Base-by-base conservation (phyloP, 2,888 invertebrate species). In the Bursaphelenchus okinawaensis region DNA sequence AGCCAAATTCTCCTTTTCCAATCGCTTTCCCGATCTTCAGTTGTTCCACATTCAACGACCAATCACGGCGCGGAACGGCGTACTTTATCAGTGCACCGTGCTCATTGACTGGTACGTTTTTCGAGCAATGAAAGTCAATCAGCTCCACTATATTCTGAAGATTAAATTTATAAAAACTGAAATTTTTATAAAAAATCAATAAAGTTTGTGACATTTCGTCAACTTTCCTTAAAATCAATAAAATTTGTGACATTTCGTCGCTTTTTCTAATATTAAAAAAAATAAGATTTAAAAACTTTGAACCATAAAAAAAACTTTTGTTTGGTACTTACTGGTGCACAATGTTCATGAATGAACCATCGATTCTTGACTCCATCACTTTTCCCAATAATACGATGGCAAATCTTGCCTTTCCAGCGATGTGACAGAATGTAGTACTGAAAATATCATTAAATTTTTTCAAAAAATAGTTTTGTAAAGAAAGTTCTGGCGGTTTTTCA, bases 121-220 rank as follows among this genome's bases (percentile, higher is more conserved):
- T 51, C 52, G 60, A 8, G 22, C 60, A 59, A 26, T 59, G 60
- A 22, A n/a, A 59, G 20, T 59, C 60, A n/a, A 59, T 27, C 23
- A 59, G 60, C 4, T 26, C 52, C 12, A 24, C 24, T 19, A 59
- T 59, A 22, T 22, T 50, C 60, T 59, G 22, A 26, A 59, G 22
- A 9, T n/a, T n/a, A n/a, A n/a, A n/a, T n/a, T n/a, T n/a, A 19
- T 8, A 8, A 40, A 40, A 40, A 19, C n/a, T 40, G 19, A 40
- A 16, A 19, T 16, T 40, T 40, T 16, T 16, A 40, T 40, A 40
- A 40, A 40, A 19, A 16, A 40, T 40, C 16, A 40, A 19, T 16
- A 16, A 19, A 12, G 54, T n/a, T n/a, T n/a, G n/a, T n/a, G n/a
- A n/a, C n/a, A n/a, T n/a, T n/a, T n/a, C n/a, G n/a, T n/a, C n/a